These are phyloP conservation scores for Drosophila takahashii DNA, from an alignment of 1,140 invertebrate genomes.

Conservation along the genomic window DNA sequence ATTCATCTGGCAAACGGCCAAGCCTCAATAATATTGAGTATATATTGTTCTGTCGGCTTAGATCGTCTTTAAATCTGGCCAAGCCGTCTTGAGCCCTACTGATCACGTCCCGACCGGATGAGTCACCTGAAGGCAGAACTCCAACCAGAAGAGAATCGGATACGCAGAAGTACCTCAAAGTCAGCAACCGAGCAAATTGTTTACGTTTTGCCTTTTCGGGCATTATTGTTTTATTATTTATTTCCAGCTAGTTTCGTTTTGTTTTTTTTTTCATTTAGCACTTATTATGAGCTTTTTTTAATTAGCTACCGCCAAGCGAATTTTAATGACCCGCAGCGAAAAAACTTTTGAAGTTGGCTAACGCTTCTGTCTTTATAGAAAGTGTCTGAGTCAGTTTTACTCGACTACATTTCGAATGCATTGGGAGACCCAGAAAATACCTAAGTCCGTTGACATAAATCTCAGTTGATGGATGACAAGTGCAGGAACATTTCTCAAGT, in stretches of 20 bases:
- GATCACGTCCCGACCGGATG: conserved; percentile 32
- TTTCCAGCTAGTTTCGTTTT: conserved; percentile 27
- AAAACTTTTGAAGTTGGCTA: conserved; percentile 19
- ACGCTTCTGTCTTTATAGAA: conserved; percentile 28
- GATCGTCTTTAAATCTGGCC: conserved; percentile 1
- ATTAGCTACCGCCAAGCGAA: conserved; percentile 68
- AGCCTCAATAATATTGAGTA: conserved; percentile 11
- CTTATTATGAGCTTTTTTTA: conserved; percentile 71
- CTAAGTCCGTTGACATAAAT: conserved; percentile 59
- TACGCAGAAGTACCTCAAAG: conserved; percentile 26
- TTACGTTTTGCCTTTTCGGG: conserved; percentile 47
- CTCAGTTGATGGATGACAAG: conserved; percentile 57
- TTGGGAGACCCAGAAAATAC: conserved; percentile 12
- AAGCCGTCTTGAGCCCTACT: conserved; percentile 25
- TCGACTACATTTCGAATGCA: conserved; percentile 30
- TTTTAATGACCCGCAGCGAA: conserved; percentile 62
- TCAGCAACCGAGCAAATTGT: conserved; percentile 51
- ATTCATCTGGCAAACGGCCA: conserved; percentile 16
- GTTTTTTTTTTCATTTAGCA: conserved; percentile 43
- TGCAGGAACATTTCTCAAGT: conserved; percentile 55
- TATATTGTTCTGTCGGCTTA: conserved; percentile 12
- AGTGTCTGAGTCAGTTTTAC: conserved; percentile 30
- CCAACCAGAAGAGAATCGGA: conserved; percentile 28
- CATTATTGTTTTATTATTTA: conserved; percentile 48
- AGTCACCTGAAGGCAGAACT: conserved; percentile 31